Base-by-base conservation (phyloP, 2,113 vertebrate species). In the Chrysemys picta region DNA sequence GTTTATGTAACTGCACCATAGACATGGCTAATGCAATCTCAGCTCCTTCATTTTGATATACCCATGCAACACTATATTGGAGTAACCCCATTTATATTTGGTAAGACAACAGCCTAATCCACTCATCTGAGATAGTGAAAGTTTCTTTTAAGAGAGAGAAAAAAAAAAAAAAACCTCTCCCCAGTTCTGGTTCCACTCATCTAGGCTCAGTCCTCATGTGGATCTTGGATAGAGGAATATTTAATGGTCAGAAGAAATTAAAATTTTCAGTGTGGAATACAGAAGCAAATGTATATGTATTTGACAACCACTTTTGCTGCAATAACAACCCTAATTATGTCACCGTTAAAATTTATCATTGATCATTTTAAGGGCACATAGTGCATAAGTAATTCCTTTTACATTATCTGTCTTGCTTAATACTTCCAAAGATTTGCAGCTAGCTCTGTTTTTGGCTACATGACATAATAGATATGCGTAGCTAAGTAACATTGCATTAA, bases 401-500 rank as follows among this genome's bases (percentile, higher is more conserved):
- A 45, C 87, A 90, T 91, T 84, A 85, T 93, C 54, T 91, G 56
- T 95, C 27, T 75, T 94, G 56, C 90, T 49, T 57, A 82, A 53
- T 50, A 84, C 13, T 87, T 3, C 1, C 25, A 87, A 78, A 29
- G 17, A 90, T 91, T 93, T 95, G 85, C 84, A 47, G 21, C 59
- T 84, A 80, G 52, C 89, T 94, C 84, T 94, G 72, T 49, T 95
- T 93, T 85, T 90, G 79, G 87, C 6, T 82, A 59, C 54, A 65
- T 0, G 2, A 81, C 38, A 89, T 81, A 62, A 17, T n/a, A 89
- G 19, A 90, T 84, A 76, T 31, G 8, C 19, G 86, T 88, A 87
- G 89, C 88, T 80, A 38, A 94, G 57, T 80, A 94, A 94, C 93
- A 84, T 53, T 93, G 88, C 54, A 82, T 91, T 97, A 96, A 96